Evolutionary conservation across 1,140 invertebrate genomes (phyloP), one percentile per base, ranked within the genome.

Genomic region (Cheumatopsyche charites): DNA sequence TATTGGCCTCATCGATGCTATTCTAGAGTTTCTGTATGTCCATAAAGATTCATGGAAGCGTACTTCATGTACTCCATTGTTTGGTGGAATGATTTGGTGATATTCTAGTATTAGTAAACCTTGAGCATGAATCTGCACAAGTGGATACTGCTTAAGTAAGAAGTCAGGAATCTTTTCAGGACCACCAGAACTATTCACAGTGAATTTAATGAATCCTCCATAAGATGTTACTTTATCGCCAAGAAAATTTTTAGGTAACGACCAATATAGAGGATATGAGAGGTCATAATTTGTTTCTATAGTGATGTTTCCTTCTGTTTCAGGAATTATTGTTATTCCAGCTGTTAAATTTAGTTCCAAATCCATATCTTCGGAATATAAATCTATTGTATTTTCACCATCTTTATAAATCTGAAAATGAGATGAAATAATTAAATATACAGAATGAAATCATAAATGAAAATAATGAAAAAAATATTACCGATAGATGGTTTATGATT

Each of bases 181-280:
- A 78, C 82, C 63, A 9, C 89, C 90, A 58, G 89, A 88, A 25
- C 90, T 91, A 42, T 88, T 83, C 0, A 92, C 88, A 12, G 88
- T 86, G 80, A 97, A 98, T 68, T 91, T 86, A 1, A 99, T 81
- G 73, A 90, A 90, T 5, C 97, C 97, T 73, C 96, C 96, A 80
- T 99, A 99, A 0, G 96, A 98, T 41, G 90, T 83, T 0, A 95
- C 90, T 83, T 94, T 85, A 84, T 98, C 97, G 1, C 94, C 95
- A 1, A 92, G 85, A 81, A 98, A 96, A 47, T 90, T 85, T 0
- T 88, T 83, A 0, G 95, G 94, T 4, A 98, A 82, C 75, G 90
- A 88, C 88, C 95, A 96, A 80, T 97, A 97, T 0, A 97, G 82
- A 0, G 95, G 94, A 72, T 89, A 88, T 70, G 90, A 88, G 74